Evolutionary conservation across 2,797 vertebrate species (phyloP).

Genomic region (Acipenser transmontanus): DNA sequence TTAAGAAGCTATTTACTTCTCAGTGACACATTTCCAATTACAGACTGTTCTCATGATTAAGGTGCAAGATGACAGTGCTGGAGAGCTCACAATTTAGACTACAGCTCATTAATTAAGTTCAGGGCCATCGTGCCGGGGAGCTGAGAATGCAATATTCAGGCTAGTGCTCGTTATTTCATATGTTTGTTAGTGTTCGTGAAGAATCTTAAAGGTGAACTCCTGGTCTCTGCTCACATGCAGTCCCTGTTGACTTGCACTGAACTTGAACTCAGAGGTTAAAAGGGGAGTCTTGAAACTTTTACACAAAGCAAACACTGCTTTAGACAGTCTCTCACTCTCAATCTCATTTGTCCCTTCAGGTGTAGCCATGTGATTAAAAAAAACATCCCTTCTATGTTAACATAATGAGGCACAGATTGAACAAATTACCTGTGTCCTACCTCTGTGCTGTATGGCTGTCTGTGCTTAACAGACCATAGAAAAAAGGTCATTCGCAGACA

Average conservation of each 20-base stretch:
- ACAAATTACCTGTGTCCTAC: slow-evolving; percentile 11
- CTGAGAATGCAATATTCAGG: no score
- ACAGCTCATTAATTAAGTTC: no score
- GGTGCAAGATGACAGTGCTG: no score
- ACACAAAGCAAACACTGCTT: not conserved
- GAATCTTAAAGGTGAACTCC: no score
- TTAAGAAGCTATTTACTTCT: no score
- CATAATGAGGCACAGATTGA: slow-evolving; percentile 15
- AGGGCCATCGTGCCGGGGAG: no score
- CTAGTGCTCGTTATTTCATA: no score
- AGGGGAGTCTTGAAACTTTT: not conserved
- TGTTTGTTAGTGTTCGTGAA: no score
- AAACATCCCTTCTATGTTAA: slow-evolving; percentile 13
- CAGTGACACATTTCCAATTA: no score
- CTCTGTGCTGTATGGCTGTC: not conserved
- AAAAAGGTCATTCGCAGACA: not conserved
- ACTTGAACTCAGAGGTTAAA: not conserved
- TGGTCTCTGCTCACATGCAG: no score
- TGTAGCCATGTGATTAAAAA: slow-evolving; percentile 8
- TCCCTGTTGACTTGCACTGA: not conserved
- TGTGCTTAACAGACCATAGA: not conserved
- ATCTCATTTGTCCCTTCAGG: slow-evolving; percentile 9
- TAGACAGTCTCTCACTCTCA: not conserved
- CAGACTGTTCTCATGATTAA: no score
- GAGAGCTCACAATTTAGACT: no score